Conservation (phyloP, 2,888 invertebrate genomes). For the Drosophila kuntzei region DNA sequence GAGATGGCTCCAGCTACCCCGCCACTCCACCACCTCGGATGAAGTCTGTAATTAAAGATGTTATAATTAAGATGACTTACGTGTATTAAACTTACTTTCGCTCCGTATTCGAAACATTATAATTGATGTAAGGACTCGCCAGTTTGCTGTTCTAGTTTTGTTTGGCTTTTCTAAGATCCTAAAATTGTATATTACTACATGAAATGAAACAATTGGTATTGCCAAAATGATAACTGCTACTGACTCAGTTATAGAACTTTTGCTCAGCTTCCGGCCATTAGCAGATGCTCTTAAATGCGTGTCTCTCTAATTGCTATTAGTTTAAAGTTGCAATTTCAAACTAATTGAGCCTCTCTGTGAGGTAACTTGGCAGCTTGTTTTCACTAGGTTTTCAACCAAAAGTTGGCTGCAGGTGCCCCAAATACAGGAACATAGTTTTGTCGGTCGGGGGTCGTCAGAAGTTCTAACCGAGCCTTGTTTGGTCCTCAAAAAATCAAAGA, state of each 20-base stretch:
- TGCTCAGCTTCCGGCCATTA: slow-evolving; percentile 31
- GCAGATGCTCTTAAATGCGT: neutral
- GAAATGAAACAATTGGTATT: neutral
- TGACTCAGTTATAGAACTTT: neutral
- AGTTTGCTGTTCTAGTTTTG: slow-evolving; percentile 36
- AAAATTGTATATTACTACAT: neutral
- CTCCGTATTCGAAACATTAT: slow-evolving; percentile 7
- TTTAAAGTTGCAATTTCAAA: neutral
- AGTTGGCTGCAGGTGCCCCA: slow-evolving; percentile 41
- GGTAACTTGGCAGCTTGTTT: neutral
- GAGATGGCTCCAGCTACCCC: slow-evolving; percentile 44
- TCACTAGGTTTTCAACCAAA: slow-evolving; percentile 6
- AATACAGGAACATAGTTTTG: slow-evolving; percentile 45
- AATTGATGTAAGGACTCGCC: slow-evolving; percentile 7
- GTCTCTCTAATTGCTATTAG: slow-evolving; percentile 11
- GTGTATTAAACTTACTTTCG: slow-evolving; percentile 12
- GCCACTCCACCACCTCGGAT: slow-evolving; percentile 58
- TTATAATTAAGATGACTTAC: neutral
- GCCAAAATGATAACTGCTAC: neutral
- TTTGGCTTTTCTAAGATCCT: neutral
- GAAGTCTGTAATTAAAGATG: slow-evolving; percentile 14
- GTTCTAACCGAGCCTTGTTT: neutral
- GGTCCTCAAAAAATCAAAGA: neutral
- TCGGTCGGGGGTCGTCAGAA: slow-evolving; percentile 6
- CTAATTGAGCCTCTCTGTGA: slow-evolving; percentile 6